These are phyloP conservation scores for Macroglossus sobrinus DNA, from an alignment of 2,113 vertebrate species.

Conservation along the genomic window DNA sequence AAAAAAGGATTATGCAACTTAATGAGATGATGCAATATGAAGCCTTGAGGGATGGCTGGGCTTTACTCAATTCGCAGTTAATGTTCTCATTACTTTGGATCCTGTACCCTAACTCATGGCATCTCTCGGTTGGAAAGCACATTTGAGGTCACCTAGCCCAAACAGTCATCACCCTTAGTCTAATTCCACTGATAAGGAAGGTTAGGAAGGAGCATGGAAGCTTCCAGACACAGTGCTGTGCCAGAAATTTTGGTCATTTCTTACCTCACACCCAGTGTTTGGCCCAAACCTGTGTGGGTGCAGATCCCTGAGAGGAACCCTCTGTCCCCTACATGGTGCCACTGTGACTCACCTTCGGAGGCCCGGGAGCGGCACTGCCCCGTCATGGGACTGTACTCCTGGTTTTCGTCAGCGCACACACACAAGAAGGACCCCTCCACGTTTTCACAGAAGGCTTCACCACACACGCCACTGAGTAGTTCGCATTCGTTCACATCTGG, in stretches of 20 bases:
- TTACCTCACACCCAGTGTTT: not conserved
- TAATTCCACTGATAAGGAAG: not conserved
- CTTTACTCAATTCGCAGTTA: not conserved
- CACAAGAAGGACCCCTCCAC: constrained; percentile 93
- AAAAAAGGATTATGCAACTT: constrained; percentile 22
- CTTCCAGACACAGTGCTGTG: not conserved
- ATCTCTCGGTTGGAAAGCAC: not conserved
- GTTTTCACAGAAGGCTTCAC: constrained; percentile 95
- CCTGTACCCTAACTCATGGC: not conserved
- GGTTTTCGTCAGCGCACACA: constrained; percentile 88
- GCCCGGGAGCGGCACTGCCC: constrained; percentile 88
- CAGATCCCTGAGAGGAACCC: not conserved
- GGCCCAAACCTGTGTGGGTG: not conserved
- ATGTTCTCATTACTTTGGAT: not conserved
- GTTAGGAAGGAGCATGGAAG: not conserved
- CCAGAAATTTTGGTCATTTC: not conserved
- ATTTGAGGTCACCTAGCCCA: not conserved
- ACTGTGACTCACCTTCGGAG: constrained; percentile 82
- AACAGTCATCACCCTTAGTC: not conserved
- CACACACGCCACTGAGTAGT: constrained; percentile 93
- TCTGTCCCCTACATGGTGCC: not conserved
- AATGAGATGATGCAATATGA: not conserved
- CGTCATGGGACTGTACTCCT: constrained; percentile 92
- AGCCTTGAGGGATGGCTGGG: not conserved
- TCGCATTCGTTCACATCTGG: constrained; percentile 98